Evolutionary conservation across 2,888 invertebrate genomes (phyloP).

Genomic region (Perizoma affinitatum): DNA sequence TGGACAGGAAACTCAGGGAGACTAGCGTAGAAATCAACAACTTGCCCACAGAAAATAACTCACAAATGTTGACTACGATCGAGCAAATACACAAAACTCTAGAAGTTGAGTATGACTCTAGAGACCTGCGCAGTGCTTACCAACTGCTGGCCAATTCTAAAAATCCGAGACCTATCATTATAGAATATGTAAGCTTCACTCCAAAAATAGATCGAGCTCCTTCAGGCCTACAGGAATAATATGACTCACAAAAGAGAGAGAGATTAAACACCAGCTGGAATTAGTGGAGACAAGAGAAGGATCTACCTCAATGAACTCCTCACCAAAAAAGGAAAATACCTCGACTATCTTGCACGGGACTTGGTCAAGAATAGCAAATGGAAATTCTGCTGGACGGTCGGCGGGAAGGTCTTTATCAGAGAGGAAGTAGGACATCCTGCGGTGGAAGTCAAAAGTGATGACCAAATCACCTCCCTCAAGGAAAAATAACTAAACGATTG

Average conservation of each 20-base stretch:
- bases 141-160: neutral
- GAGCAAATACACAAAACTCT: neutral
- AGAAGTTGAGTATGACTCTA: neutral
- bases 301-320: neutral
- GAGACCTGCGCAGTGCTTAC: neutral
- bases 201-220: too few relatives aligned
- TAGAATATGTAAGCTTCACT: too few relatives aligned
- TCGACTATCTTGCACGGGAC: neutral
- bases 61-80: neutral
- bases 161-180: neutral
- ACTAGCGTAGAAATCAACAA: conserved; percentile 1
- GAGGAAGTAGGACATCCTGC: too few relatives aligned
- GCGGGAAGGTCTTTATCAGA: too few relatives aligned
- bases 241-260: neutral
- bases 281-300: neutral
- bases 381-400: too few relatives aligned
- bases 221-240: too few relatives aligned
- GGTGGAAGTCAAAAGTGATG: too few relatives aligned
- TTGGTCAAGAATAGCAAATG: neutral
- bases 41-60: neutral
- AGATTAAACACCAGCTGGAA: neutral
- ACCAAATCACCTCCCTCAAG: too few relatives aligned
- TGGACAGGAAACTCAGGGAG: neutral
- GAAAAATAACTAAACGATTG: too few relatives aligned
- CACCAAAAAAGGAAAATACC: neutral